Evolutionary conservation across 2,888 invertebrate species (phyloP).

Genomic region (Ochropacha duplaris): DNA sequence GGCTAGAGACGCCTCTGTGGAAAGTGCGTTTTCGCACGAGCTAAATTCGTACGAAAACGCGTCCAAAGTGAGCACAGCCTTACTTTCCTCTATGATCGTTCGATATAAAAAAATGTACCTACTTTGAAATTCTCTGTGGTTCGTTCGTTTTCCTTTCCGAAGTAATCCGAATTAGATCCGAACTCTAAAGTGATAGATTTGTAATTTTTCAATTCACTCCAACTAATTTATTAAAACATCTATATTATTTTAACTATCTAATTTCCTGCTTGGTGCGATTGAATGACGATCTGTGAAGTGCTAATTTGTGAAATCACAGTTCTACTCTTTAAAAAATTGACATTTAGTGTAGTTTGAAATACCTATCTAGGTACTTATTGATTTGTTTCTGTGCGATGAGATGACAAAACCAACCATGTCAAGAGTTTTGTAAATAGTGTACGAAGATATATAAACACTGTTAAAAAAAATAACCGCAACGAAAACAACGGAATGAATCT

Average conservation of each 20-base stretch:
- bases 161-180: no score
- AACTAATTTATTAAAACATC: neutral
- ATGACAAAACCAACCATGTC: slow-evolving; percentile 58
- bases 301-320: neutral
- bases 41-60: no score
- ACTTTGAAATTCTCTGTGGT: no score
- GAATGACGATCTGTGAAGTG: slow-evolving; percentile 5
- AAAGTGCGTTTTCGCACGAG: no score
- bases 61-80: no score
- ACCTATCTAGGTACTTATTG: slow-evolving; percentile 57
- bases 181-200: no score
- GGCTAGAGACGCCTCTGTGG: no score
- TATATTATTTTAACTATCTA: neutral
- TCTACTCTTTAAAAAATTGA: neutral
- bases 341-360: slow-evolving; percentile 6
- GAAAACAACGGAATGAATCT: slow-evolving; percentile 69
- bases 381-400: slow-evolving; percentile 57
- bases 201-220: no score
- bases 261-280: neutral
- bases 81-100: no score
- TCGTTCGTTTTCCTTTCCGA: no score
- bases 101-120: no score
- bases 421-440: slow-evolving; percentile 49
- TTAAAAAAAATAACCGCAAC: slow-evolving; percentile 18
- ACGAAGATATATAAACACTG: slow-evolving; percentile 16